Percentiles rank a stretch among this genome's conserved stretches.
phyloP scores from a whole-genome alignment of 2,797 vertebrate genomes.

The Acropternis orthonyx region DNA sequence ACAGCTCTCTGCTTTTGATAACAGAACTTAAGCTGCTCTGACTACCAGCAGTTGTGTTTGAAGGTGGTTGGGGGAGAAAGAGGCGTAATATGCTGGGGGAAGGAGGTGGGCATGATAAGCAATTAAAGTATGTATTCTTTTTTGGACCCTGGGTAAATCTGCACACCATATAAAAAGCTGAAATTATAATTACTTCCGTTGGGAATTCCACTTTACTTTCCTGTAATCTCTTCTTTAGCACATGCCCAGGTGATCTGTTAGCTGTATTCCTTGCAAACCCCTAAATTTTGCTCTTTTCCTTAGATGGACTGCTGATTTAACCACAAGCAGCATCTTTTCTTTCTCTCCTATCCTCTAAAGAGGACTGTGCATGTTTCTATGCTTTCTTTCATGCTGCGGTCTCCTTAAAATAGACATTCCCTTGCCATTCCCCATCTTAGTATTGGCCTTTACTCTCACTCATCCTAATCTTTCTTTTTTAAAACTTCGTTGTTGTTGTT shows the following conservation, averaged over 20 bases:
- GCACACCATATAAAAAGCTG: not conserved
- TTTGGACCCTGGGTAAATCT: not conserved
- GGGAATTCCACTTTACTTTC: slow-evolving; percentile 15
- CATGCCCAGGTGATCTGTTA: slow-evolving; percentile 15
- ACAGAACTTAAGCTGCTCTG: not conserved
- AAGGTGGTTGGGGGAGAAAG: not conserved
- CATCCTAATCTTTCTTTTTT: not conserved
- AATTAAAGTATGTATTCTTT: not conserved
- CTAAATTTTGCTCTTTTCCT: not conserved
- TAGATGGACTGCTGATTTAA: not conserved
- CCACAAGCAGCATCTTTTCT: not conserved
- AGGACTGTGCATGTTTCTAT: not conserved
- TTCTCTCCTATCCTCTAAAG: not conserved
- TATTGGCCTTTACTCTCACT: not conserved
- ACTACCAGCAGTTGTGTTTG: not conserved
- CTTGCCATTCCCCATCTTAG: not conserved
- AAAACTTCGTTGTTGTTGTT: not conserved
- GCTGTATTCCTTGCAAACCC: not conserved
- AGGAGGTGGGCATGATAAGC: not conserved
- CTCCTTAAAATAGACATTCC: not conserved
- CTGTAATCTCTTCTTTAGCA: not conserved
- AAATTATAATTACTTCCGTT: slow-evolving; percentile 40
- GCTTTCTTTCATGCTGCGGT: not conserved
- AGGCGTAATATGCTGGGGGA: not conserved
- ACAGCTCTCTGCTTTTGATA: not conserved